Percentiles rank a stretch among this genome's conserved stretches.
Evolutionary conservation across 2,797 vertebrate species (phyloP).

Genomic region (Pangasius krempfi): DNA sequence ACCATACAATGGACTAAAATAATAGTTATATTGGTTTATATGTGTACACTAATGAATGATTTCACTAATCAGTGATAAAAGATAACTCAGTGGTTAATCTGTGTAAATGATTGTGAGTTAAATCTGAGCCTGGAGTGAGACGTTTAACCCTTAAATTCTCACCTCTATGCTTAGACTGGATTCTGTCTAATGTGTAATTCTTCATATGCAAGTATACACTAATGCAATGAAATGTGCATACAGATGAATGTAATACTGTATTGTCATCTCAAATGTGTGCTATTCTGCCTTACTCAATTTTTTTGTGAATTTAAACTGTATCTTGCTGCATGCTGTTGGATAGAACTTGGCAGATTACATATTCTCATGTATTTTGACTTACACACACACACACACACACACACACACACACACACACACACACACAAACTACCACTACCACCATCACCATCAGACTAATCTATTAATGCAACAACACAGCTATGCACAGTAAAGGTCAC

Average conservation of each 20-base stretch:
- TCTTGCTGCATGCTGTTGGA: background rate
- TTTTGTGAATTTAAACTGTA: background rate
- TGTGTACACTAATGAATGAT: background rate
- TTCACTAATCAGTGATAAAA: background rate
- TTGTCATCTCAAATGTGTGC: background rate
- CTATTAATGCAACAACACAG: constrained; percentile 50
- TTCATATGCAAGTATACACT: background rate
- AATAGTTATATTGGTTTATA: background rate
- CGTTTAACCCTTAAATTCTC: background rate
- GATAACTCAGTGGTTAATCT: background rate
- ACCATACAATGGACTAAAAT: background rate
- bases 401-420: constrained; percentile 22
- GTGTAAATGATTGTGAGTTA: background rate
- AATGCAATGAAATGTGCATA: background rate
- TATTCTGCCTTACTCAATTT: background rate
- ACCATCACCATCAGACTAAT: constrained; percentile 41
- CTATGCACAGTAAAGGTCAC: constrained; percentile 38
- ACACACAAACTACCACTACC: constrained; percentile 28
- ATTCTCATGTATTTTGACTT: background rate
- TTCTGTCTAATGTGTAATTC: background rate
- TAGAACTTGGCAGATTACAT: constrained; percentile 1
- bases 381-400: constrained; percentile 21
- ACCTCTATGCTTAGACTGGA: background rate
- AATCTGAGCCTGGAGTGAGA: background rate
- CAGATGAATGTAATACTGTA: background rate